Conservation (phyloP, 2,888 invertebrate genomes). For the Agrotis exclamationis region DNA sequence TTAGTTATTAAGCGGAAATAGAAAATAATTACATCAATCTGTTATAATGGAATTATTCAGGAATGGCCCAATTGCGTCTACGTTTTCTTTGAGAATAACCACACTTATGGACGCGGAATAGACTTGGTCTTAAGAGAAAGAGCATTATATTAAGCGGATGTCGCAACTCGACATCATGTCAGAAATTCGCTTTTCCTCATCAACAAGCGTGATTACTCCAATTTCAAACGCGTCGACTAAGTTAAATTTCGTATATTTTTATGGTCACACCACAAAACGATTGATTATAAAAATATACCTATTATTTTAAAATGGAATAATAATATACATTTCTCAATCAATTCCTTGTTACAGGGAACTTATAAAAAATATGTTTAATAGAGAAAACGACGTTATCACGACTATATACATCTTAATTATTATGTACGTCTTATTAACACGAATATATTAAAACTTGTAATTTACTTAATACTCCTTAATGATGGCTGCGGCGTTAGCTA, state of each 20-base stretch:
- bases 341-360: conserved; percentile 72
- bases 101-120: background rate
- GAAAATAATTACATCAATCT: conserved; percentile 46
- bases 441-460: conserved; percentile 65
- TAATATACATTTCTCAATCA: conserved; percentile 70
- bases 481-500: conserved; percentile 55
- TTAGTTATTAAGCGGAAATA: conserved; percentile 45
- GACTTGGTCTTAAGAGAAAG: background rate
- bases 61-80: conserved; percentile 62
- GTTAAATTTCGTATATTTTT: conserved; percentile 46
- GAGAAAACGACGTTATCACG: conserved; percentile 52
- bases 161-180: background rate
- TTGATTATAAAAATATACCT: conserved; percentile 63
- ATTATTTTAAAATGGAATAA: conserved; percentile 67
- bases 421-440: conserved; percentile 65
- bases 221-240: conserved; percentile 9
- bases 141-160: background rate
- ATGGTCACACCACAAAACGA: conserved; percentile 66
- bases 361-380: conserved; percentile 62
- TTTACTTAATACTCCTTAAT: conserved; percentile 63
- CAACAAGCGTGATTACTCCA: background rate
- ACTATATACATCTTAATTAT: conserved; percentile 66
- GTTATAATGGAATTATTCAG: conserved; percentile 63
- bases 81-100: conserved; percentile 5
- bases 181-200: background rate